These are phyloP conservation scores for Scomberomorus guttatus DNA, from an alignment of 2,797 vertebrate genomes.

Conservation along the genomic window DNA sequence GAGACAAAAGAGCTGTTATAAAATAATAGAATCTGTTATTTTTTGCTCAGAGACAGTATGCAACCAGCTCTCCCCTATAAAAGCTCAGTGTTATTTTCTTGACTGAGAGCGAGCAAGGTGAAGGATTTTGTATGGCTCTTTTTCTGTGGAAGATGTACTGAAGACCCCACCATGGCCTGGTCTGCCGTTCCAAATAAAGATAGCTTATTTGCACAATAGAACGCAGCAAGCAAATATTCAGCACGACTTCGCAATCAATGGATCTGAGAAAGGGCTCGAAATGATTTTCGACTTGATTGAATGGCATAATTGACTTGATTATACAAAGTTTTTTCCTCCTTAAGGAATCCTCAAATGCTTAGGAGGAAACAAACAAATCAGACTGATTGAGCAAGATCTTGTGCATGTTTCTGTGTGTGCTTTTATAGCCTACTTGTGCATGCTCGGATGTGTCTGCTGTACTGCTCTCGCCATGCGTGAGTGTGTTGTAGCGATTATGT, in stretches of 20 bases:
- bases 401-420: constrained; percentile 76
- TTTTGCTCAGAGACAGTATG: constrained; percentile 52
- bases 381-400: constrained; percentile 86
- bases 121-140: constrained; percentile 75
- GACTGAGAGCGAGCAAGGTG: constrained; percentile 64
- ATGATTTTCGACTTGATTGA: constrained; percentile 87
- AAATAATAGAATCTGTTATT: constrained; percentile 76
- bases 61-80: constrained; percentile 35
- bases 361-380: constrained; percentile 89
- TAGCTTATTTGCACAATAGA: constrained; percentile 77
- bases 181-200: constrained; percentile 64
- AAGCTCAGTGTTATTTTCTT: constrained; percentile 55
- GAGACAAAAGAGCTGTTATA: constrained; percentile 74
- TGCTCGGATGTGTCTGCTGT: constrained; percentile 74
- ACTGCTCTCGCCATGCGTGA: constrained; percentile 70
- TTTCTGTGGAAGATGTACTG: constrained; percentile 52
- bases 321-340: constrained; percentile 81
- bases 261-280: constrained; percentile 81
- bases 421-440: constrained; percentile 80
- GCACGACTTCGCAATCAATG: constrained; percentile 84
- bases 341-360: constrained; percentile 84
- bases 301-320: constrained; percentile 90
- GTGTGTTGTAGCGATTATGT: constrained; percentile 76
- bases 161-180: constrained; percentile 54
- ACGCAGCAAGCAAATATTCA: constrained; percentile 75